Evolutionary conservation across 64 coral and sea anemone species (phyloP).

Genomic region (Trachythela sp.): DNA sequence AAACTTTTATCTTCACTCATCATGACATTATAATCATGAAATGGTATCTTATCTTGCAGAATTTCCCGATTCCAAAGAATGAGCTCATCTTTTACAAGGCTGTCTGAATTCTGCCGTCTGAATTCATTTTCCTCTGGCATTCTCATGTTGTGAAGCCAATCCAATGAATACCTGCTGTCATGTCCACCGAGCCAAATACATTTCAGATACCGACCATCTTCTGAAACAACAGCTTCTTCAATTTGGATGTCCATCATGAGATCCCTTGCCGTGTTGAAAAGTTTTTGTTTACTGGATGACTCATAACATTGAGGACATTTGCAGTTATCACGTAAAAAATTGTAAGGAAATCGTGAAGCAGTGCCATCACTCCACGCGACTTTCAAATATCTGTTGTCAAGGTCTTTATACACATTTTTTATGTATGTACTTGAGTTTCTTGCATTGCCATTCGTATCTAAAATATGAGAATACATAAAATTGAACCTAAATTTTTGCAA

Average conservation of each 20-base stretch:
- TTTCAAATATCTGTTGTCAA: neutral
- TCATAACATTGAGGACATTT: slow-evolving; percentile 16
- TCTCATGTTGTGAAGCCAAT: neutral
- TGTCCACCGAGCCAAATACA: neutral
- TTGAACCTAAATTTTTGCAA: too few species aligned
- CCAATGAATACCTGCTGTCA: neutral
- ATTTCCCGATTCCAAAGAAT: slow-evolving; percentile 1
- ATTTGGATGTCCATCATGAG: neutral
- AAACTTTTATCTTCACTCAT: neutral
- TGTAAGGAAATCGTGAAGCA: slow-evolving; percentile 5
- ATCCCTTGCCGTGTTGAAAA: neutral
- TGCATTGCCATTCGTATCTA: neutral
- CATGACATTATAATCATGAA: neutral
- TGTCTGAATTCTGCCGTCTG: neutral
- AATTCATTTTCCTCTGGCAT: neutral
- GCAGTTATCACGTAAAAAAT: slow-evolving; percentile 1
- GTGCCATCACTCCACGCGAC: neutral
- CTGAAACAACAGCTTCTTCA: neutral
- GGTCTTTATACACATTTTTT: neutral
- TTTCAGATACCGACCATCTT: neutral
- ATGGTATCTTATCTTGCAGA: slow-evolving; percentile 1
- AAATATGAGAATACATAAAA: neutral
- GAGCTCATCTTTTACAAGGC: neutral
- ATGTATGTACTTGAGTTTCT: neutral
- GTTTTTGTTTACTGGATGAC: neutral